Percentiles rank a stretch among this genome's conserved stretches.
Evolutionary conservation across 2,888 invertebrate species (phyloP).

Genomic region (Rhogogaster chlorosoma): DNA sequence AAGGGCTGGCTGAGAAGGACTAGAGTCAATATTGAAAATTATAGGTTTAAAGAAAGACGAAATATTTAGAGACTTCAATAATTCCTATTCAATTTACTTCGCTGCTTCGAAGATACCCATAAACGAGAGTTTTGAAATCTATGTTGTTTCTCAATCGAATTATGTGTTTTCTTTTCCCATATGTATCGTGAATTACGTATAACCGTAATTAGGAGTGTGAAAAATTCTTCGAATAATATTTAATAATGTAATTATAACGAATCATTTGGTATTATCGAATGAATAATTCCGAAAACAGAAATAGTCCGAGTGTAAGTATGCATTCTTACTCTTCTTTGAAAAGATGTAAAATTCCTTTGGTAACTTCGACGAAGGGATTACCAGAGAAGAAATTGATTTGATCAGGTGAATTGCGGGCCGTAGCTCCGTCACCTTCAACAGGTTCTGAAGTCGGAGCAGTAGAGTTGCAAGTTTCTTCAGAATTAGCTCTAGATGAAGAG

Average conservation of each 20-base stretch:
- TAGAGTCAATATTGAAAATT: neutral
- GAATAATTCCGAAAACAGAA: neutral
- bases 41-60: neutral
- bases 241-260: neutral
- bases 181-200: neutral
- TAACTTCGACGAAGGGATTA: conserved; percentile 98
- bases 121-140: no score
- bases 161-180: neutral
- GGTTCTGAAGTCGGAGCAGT: conserved; percentile 61
- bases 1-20: neutral
- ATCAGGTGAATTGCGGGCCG: conserved; percentile 67
- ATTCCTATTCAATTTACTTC: no score
- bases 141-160: neutral
- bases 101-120: no score
- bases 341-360: conserved; percentile 97
- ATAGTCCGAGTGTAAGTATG: neutral
- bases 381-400: conserved; percentile 90
- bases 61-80: neutral
- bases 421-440: conserved; percentile 65
- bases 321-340: conserved; percentile 95
- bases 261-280: neutral
- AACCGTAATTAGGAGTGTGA: neutral
- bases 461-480: conserved; percentile 64
- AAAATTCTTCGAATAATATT: neutral
- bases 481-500: conserved; percentile 64